These are phyloP conservation scores for Sminthurides bifidus DNA, from an alignment of 1,140 invertebrate genomes.

Conservation along the genomic window DNA sequence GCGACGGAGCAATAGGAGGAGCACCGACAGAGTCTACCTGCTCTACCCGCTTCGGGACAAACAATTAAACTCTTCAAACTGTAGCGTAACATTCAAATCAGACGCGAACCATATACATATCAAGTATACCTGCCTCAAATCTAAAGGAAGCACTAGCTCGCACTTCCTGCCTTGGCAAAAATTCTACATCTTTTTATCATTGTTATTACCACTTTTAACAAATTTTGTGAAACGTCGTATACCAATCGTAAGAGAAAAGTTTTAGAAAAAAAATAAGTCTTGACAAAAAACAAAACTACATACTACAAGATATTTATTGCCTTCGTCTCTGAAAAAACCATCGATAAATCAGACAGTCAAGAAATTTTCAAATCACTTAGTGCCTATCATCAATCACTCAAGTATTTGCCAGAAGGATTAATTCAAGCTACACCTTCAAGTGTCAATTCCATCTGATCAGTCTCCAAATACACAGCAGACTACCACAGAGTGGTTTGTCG, in stretches of 20 bases:
- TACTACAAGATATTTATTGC: too few species aligned
- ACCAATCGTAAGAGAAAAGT: background rate
- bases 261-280: background rate
- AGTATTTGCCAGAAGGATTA: too few species aligned
- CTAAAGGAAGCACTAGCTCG: slow-evolving; percentile 13
- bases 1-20: background rate
- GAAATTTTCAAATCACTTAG: too few species aligned
- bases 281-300: background rate
- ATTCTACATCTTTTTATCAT: slow-evolving; percentile 2
- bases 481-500: too few species aligned
- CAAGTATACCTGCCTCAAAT: slow-evolving; percentile 23
- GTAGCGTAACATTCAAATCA: too few species aligned
- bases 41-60: background rate
- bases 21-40: background rate
- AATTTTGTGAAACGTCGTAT: background rate
- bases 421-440: too few species aligned
- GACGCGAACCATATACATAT: slow-evolving; percentile 25
- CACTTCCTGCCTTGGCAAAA: slow-evolving; percentile 19
- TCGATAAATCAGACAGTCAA: too few species aligned
- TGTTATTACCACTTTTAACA: slow-evolving; percentile 3
- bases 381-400: too few species aligned
- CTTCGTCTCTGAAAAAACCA: too few species aligned
- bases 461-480: too few species aligned
- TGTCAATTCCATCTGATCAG: too few species aligned
- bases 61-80: background rate